Evolutionary conservation across 2,113 vertebrate species (phyloP), one percentile per base, ranked within the genome.

Genomic region (Prolemur simus): DNA sequence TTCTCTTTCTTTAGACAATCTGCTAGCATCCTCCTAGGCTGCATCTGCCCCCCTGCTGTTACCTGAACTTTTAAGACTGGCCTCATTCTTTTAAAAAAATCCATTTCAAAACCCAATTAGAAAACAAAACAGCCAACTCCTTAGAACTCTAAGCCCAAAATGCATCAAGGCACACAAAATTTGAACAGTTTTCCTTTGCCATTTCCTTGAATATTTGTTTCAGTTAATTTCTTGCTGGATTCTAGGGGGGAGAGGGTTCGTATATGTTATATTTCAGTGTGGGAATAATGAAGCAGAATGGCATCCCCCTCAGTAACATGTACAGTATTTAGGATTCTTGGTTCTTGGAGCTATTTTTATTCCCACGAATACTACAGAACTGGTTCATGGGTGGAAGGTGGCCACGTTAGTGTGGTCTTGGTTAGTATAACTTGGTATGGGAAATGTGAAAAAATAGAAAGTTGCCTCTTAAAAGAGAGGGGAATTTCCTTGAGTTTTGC

Each of bases 141-240:
- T 87, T 76, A 34, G n/a, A 71, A 52, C 11, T 2, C 5, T 23
- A 54, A 47, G 6, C 21, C n/a, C 29, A n/a, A 25, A 8, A 63
- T 32, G 27, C 71, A 49, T 6, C 0, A 1, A 78, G 45, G 6
- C 14, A 39, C 37, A 49, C 15, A 60, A 3, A 32, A n/a, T 81
- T 8, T 4, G 1, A 68, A 47, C 5, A 52, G 5, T 23, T 74
- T 92, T 68, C 34, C 49, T 2, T 34, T 20, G 27, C 42, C 23
- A 8, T 56, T 88, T 66, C 54, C 37, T 76, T 39, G 29, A 90
- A 34, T 96, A 69, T 92, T 95, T 94, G 73, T 64, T 89, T 69
- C 21, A 96, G 45, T 54, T 32, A 78, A 20, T 81, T 86, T 58
- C 42, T 86, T 68, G 54, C 66, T 83, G 54, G 58, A 87, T 92